Evolutionary conservation across 2,888 invertebrate species (phyloP), one percentile per base, ranked within the genome.

Genomic region (Tachina fera): DNA sequence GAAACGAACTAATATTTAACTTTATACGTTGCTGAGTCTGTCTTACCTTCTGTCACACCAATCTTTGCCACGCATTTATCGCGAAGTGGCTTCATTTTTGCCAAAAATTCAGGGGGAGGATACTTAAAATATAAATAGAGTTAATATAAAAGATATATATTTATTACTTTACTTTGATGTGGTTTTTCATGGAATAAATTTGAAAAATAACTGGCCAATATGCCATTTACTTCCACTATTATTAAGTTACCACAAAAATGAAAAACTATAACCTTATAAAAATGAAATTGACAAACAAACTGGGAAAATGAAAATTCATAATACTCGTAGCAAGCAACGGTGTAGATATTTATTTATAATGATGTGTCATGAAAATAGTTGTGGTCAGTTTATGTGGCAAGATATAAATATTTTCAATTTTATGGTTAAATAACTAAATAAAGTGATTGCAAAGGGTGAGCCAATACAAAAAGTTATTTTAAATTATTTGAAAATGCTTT

Each of bases 21-120:
- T 9, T 19, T 4, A 53, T 11, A 1, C n/a, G 11, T 5, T 53
- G 5, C 39, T 61, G 16, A 10, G 14, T 47, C 9, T 9, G 19
- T 70, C 82, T 86, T 88, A 91, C 91, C 91, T 88, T 91, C 90
- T 14, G 90, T 91, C 22, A 89, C 91, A 65, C 91, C 89, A 0
- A 90, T 91, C 80, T 91, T 91, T 31, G 77, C 43, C 19, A 91
- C 89, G 68, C 91, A 91, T 16, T 84, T 85, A 76, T 89, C 89
- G 75, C 90, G 91, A 0, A 90, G 87, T 1, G 91, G 90, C 51
- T 87, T 86, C 65, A 91, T 39, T 41, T 75, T 76, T 84, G 88
- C 84, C 41, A 91, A 58, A 45, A 91, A 31, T 61, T 89, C 90
- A 22, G 90, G 90, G 9, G 91, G 91, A 1, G 91, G 91, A 83